phyloP scores from a whole-genome alignment of 1,140 invertebrate species.

The Eubasilissa regina region DNA sequence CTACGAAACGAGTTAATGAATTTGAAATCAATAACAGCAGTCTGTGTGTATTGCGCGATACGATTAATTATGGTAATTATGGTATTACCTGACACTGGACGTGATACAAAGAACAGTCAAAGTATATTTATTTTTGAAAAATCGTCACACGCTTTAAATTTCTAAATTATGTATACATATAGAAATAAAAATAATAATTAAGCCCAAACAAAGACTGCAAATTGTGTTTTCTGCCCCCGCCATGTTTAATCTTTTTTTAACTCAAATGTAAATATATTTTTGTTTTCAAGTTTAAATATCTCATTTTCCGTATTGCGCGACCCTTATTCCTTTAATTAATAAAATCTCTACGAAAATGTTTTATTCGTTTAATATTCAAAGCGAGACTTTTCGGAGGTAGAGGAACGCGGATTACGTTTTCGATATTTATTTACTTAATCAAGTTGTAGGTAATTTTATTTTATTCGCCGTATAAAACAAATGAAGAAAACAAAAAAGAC shows the following conservation, averaged over 20 bases:
- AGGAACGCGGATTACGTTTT: not conserved
- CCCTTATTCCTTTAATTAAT: not conserved
- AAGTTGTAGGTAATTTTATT: not conserved
- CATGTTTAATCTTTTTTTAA: not conserved
- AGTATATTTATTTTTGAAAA: not conserved
- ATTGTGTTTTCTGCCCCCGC: not conserved
- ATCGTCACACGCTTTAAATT: not conserved
- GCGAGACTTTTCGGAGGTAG: not conserved
- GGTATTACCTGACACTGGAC: not conserved
- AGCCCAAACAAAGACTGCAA: not conserved
- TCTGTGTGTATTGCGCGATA: no score
- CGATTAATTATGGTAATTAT: no score
- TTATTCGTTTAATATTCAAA: not conserved
- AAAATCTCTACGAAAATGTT: not conserved
- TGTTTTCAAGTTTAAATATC: not conserved
- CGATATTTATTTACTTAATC: constrained; percentile 2
- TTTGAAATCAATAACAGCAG: no score
- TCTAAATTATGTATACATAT: not conserved
- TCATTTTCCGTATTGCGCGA: not conserved
- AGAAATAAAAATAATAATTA: not conserved
- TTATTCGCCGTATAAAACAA: not conserved
- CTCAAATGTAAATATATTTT: not conserved
- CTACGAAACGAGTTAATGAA: no score
- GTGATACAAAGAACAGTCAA: not conserved
- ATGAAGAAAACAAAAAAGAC: not conserved